phyloP scores from a whole-genome alignment of 2,113 vertebrate species.

The Mustela lutreola region DNA sequence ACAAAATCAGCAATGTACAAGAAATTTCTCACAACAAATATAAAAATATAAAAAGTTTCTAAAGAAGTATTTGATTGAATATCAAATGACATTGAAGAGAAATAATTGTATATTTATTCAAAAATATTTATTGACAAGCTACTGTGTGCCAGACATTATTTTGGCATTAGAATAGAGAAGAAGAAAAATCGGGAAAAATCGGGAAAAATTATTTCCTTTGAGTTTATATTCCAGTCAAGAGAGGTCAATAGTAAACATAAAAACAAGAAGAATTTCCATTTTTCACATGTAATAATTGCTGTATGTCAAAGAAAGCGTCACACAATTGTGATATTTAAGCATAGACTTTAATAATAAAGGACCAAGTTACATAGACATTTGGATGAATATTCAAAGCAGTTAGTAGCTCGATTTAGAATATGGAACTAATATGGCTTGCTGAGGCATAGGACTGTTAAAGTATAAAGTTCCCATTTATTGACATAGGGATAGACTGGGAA shows the following conservation, averaged over 20 bases:
- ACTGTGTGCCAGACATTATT: not conserved
- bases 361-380: not conserved
- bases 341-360: not conserved
- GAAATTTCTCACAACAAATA: not conserved
- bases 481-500: not conserved
- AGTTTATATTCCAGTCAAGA: not conserved
- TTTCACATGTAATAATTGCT: not conserved
- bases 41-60: not conserved
- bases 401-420: not conserved
- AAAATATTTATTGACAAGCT: not conserved
- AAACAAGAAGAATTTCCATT: not conserved
- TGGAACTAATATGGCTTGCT: not conserved
- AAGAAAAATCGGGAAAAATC: not conserved
- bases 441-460: not conserved
- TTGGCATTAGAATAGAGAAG: not conserved
- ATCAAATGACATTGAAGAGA: not conserved
- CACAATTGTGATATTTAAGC: not conserved
- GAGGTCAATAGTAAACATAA: not conserved
- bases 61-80: not conserved
- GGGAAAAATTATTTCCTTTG: not conserved
- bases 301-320: not conserved
- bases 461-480: not conserved
- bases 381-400: not conserved
- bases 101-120: not conserved
- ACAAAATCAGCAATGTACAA: not conserved